phyloP scores from a whole-genome alignment of 1,140 invertebrate genomes.

The Drosophila jambulina region DNA sequence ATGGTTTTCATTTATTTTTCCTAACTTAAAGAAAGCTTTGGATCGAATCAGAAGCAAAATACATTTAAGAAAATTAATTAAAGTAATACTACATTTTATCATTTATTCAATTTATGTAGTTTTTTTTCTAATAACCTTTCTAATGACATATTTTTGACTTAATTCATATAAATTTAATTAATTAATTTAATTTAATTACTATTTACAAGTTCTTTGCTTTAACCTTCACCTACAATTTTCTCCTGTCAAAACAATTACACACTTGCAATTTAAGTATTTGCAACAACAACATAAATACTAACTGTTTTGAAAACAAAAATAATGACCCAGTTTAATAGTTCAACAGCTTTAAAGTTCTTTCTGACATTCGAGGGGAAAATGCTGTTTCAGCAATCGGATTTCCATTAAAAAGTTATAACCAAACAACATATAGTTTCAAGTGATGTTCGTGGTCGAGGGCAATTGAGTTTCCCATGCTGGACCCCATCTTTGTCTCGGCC shows the following conservation, averaged over 20 bases:
- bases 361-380: background rate
- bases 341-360: slow-evolving; percentile 14
- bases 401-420: slow-evolving; percentile 19
- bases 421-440: slow-evolving; percentile 31
- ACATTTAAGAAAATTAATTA: background rate
- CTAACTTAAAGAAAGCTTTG: background rate
- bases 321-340: slow-evolving; percentile 32
- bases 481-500: slow-evolving; percentile 6
- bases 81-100: background rate
- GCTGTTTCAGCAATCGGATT: slow-evolving; percentile 22
- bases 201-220: background rate
- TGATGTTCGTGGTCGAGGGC: slow-evolving; percentile 20
- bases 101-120: background rate
- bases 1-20: too few species aligned
- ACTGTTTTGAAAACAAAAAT: slow-evolving; percentile 14
- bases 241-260: slow-evolving; percentile 11
- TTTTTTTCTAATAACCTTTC: too few species aligned
- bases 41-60: background rate
- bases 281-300: background rate
- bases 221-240: background rate
- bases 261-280: slow-evolving; percentile 4
- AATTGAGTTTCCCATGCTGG: slow-evolving; percentile 22
- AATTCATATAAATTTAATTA: background rate
- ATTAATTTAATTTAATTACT: too few species aligned
- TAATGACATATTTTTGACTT: too few species aligned